Evolutionary conservation across 37 sponge, comb jelly and placozoan genomes (phyloP).

Genomic region (Bolinopsis microptera): DNA sequence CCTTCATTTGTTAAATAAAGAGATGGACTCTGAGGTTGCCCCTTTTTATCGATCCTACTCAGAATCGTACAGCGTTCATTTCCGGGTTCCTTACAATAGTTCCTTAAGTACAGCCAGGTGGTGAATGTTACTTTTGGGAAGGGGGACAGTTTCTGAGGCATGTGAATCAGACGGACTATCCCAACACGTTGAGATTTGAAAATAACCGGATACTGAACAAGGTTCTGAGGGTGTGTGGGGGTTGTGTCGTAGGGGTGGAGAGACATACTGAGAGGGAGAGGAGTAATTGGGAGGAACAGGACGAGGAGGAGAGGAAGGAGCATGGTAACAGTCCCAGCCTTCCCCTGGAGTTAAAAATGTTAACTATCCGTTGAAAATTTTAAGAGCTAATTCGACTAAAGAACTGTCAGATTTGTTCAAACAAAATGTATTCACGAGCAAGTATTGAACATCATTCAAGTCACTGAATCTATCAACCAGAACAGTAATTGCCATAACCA

Average conservation of each 20-base stretch:
- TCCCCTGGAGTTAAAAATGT: background rate
- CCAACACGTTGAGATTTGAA: conserved; percentile 46
- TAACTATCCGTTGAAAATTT: no score
- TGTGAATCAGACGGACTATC: background rate
- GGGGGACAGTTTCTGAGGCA: background rate
- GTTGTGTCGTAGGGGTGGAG: conserved; percentile 60
- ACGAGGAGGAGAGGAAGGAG: background rate
- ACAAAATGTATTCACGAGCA: no score
- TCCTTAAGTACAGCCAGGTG: conserved; percentile 10
- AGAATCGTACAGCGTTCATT: conserved; percentile 46
- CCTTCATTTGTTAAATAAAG: conserved; percentile 3
- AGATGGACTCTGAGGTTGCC: conserved; percentile 17
- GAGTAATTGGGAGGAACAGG: background rate
- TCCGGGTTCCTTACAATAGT: conserved; percentile 1
- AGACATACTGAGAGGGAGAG: background rate
- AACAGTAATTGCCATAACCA: no score
- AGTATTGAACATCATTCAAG: no score
- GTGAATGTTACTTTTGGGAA: conserved; percentile 15
- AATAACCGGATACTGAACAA: background rate
- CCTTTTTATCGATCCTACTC: background rate
- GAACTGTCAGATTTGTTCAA: no score
- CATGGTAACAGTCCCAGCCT: background rate
- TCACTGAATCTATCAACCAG: no score
- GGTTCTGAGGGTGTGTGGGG: conserved; percentile 20
- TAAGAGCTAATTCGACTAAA: no score